phyloP scores from a whole-genome alignment of 2,888 invertebrate species.

The Andrena dorsata region DNA sequence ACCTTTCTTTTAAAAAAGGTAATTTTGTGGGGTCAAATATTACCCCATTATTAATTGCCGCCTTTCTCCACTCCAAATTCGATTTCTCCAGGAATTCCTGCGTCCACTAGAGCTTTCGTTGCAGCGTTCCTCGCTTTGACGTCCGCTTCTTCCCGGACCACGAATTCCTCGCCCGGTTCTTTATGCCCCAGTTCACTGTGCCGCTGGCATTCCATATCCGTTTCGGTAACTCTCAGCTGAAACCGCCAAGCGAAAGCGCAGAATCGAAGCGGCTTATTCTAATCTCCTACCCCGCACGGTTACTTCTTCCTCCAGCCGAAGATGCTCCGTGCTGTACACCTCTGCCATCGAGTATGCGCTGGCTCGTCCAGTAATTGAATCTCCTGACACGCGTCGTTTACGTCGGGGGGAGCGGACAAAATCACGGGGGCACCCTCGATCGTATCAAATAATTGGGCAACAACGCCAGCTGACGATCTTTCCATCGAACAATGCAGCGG shows the following conservation, averaged over 20 bases:
- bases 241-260: too few species aligned
- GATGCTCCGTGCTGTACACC: too few species aligned
- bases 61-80: not conserved
- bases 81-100: not conserved
- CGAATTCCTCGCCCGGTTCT: not conserved
- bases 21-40: too few species aligned
- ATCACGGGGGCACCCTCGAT: conserved; percentile 17
- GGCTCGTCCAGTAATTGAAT: conserved; percentile 18
- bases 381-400: conserved; percentile 36
- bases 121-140: not conserved
- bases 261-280: too few species aligned
- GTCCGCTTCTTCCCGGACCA: not conserved
- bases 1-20: too few species aligned
- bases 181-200: too few species aligned
- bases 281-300: too few species aligned
- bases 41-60: not conserved
- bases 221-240: too few species aligned
- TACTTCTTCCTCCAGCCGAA: too few species aligned
- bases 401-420: not conserved
- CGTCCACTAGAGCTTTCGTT: not conserved
- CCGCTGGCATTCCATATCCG: too few species aligned
- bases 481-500: conserved; percentile 15
- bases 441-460: conserved; percentile 36
- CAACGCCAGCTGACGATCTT: not conserved
- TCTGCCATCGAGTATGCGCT: not conserved